Percentiles rank a stretch among this genome's conserved stretches.
phyloP scores from a whole-genome alignment of 2,888 invertebrate genomes.

The Eupithecia inturbata region DNA sequence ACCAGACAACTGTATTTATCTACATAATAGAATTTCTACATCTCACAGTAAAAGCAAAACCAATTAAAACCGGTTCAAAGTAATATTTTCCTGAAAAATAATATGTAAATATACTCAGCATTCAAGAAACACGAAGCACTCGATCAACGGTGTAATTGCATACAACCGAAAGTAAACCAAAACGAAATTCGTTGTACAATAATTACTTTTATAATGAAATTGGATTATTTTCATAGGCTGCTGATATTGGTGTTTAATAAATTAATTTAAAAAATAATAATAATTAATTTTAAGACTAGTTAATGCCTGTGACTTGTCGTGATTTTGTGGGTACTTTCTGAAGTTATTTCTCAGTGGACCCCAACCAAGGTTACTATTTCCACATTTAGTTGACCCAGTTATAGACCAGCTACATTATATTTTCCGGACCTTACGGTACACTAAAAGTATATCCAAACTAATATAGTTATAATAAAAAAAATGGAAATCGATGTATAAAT shows the following conservation, averaged over 20 bases:
- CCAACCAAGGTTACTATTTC: not conserved
- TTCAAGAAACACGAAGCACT: slow-evolving; percentile 19
- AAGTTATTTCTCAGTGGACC: not conserved
- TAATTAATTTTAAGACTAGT: not conserved
- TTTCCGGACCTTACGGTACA: not conserved
- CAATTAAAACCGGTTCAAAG: not conserved
- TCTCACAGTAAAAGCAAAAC: not conserved
- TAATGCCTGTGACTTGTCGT: not conserved
- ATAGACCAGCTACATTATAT: not conserved
- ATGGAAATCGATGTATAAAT: too few species aligned
- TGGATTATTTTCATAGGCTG: slow-evolving; percentile 21
- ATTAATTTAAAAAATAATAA: too few species aligned
- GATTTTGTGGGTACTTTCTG: not conserved
- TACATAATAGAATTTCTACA: not conserved
- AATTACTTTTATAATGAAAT: slow-evolving; percentile 30
- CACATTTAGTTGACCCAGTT: not conserved
- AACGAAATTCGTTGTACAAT: slow-evolving; percentile 24
- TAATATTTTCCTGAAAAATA: not conserved
- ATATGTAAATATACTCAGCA: slow-evolving; percentile 16
- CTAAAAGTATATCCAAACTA: too few species aligned
- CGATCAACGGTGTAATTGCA: slow-evolving; percentile 33
- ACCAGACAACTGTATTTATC: not conserved
- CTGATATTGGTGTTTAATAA: not conserved
- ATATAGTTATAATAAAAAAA: too few species aligned
- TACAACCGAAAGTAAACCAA: slow-evolving; percentile 28